Base-by-base conservation (phyloP, 2,113 vertebrate genomes). In the Rallus limicola region DNA sequence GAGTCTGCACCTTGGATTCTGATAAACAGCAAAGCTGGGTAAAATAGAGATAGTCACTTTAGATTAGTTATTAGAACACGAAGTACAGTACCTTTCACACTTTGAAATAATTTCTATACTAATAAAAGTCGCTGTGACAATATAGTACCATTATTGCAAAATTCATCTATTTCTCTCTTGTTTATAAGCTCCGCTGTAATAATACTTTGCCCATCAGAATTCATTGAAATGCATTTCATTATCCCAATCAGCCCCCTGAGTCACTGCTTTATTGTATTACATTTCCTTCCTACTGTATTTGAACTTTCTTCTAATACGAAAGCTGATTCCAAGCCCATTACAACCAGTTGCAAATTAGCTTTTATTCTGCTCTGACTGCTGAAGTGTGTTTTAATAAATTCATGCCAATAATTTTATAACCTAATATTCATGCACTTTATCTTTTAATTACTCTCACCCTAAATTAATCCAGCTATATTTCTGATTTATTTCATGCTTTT, bases 351-450 rank as follows among this genome's bases (percentile, higher is more conserved):
- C 79, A 97, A 96, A 97, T 97, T 93, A 96, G 74, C 84, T 97
- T 97, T 95, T 93, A 91, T 95, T 88, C 93, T 82, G 59, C 52
- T 91, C 53, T 94, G 83, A 91, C 64, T 95, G 64, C 62, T 93
- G 82, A 97, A 97, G 78, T 94, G 84, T 85, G 52, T 91, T 97
- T 97, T 97, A 97, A 97, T 97, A 97, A 95, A 88, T 96, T 95
- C 65, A 62, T 90, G 56, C 69, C 63, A 94, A 97, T 96, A 95
- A 88, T 83, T 96, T 96, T 96, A 84, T 94, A 95, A 86, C 79
- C 24, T 91, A 88, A 93, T 97, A 97, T 89, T 91, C 90, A 77
- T 90, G 48, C 65, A 79, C 33, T 94, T 97, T 92, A 92, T 94
- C 69, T 97, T 94, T 93, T 95, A 97, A 95, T 97, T 95, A 96